phyloP scores from a whole-genome alignment of 2,113 vertebrate genomes.

The Halcyon malimbica region DNA sequence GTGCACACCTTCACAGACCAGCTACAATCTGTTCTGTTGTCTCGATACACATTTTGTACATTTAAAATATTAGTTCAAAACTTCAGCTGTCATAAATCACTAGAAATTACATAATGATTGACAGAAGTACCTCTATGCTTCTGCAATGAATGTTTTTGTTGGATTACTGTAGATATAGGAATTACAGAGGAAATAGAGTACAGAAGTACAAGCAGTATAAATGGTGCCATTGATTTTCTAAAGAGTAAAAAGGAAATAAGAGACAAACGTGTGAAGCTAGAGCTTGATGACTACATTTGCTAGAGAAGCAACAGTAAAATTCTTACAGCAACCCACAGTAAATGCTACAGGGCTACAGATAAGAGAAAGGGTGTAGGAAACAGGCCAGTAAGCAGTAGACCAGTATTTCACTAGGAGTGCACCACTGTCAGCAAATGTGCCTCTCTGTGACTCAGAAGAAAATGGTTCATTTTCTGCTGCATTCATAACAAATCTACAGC shows the following conservation, averaged over 20 bases:
- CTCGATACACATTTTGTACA: not conserved
- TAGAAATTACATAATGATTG: not conserved
- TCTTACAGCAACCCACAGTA: not conserved
- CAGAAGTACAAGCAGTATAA: not conserved
- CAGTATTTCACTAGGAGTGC: not conserved
- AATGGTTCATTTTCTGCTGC: not conserved
- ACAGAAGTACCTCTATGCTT: not conserved
- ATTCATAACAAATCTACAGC: not conserved
- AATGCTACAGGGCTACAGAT: not conserved
- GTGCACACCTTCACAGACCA: not conserved
- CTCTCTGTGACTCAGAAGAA: not conserved
- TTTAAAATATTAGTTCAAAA: not conserved
- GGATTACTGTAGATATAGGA: not conserved
- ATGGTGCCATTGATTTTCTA: not conserved
- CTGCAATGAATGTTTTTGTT: not conserved
- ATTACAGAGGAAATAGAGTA: not conserved
- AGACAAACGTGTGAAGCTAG: not conserved
- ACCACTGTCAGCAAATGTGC: not conserved
- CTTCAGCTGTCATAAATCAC: not conserved
- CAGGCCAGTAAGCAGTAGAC: not conserved
- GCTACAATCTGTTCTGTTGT: not conserved
- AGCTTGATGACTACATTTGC: not conserved
- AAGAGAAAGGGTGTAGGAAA: not conserved
- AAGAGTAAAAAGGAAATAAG: not conserved
- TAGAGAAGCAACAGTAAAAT: not conserved